Evolutionary conservation across 2,888 invertebrate genomes (phyloP).

Genomic region (Dorcus parallelipipedus): DNA sequence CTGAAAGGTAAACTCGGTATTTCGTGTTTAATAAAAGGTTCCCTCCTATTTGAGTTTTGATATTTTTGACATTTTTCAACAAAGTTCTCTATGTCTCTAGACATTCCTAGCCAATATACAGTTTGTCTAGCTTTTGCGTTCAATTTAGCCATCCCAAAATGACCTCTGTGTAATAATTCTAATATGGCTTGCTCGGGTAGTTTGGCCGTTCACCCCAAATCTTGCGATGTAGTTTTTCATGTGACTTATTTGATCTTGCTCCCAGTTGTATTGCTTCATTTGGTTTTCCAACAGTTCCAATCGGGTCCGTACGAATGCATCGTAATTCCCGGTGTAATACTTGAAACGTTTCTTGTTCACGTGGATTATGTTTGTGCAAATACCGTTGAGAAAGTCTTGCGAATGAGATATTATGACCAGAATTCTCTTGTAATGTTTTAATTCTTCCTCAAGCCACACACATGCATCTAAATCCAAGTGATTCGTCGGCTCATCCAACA

Average conservation of each 20-base stretch:
- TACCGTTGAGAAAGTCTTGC: slow-evolving; percentile 98
- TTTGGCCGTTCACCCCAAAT: too few species aligned
- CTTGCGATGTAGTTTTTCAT: slow-evolving; percentile 99
- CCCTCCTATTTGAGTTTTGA: too few species aligned
- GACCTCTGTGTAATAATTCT: too few species aligned
- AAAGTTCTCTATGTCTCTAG: too few species aligned
- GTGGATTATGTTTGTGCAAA: slow-evolving; percentile 95
- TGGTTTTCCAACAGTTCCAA: slow-evolving; percentile 96
- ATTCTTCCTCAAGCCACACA: slow-evolving; percentile 98
- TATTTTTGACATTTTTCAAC: too few species aligned
- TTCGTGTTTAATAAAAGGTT: too few species aligned
- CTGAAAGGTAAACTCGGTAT: too few species aligned
- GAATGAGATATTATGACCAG: slow-evolving; percentile 98
- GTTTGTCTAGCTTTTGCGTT: too few species aligned
- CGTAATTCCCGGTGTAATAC: slow-evolving; percentile 90
- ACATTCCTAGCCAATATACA: too few species aligned
- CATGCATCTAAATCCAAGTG: slow-evolving; percentile 98
- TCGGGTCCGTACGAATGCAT: slow-evolving; percentile 90
- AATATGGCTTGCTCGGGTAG: too few species aligned
- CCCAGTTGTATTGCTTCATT: slow-evolving; percentile 99
- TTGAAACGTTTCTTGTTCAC: slow-evolving; percentile 90
- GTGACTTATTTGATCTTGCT: slow-evolving; percentile 97
- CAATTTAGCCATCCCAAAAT: too few species aligned
- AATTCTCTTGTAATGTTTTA: slow-evolving; percentile 94
- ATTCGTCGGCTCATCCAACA: slow-evolving; percentile 98